A percentile compares a stretch with the other conserved stretches of the same genome.
phyloP scores from a whole-genome alignment of 2,797 vertebrate genomes.

The Schizopygopsis pylzovi region DNA sequence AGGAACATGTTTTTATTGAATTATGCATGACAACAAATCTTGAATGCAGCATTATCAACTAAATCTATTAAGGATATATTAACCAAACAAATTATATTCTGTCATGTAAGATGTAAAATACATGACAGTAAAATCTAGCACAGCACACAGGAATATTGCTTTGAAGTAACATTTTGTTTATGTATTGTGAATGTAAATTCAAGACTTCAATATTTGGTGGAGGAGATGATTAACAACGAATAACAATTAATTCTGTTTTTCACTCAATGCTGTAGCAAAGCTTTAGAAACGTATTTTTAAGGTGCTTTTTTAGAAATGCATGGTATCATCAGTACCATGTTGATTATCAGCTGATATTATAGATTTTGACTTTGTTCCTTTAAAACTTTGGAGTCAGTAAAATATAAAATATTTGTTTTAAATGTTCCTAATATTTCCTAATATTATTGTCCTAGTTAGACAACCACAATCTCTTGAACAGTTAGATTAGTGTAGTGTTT shows the following conservation, averaged over 20 bases:
- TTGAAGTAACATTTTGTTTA: not conserved
- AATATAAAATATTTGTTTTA: no score
- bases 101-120: no score
- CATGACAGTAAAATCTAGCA: not conserved
- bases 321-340: not conserved
- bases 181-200: not conserved
- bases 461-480: no score
- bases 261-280: not conserved
- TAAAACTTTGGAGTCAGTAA: no score
- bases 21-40: not conserved
- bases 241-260: not conserved
- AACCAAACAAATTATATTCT: not conserved
- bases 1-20: not conserved
- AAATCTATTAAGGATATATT: not conserved
- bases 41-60: not conserved
- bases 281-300: not conserved
- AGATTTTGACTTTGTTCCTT: not conserved
- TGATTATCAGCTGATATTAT: not conserved
- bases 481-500: no score
- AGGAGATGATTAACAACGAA: not conserved
- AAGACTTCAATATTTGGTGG: not conserved
- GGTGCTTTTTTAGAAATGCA: not conserved
- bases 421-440: no score
- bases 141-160: not conserved
- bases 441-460: no score